Percentiles rank a stretch among this genome's conserved stretches.
Conservation (phyloP, 2,113 vertebrate species). For the Mobula hypostoma region DNA sequence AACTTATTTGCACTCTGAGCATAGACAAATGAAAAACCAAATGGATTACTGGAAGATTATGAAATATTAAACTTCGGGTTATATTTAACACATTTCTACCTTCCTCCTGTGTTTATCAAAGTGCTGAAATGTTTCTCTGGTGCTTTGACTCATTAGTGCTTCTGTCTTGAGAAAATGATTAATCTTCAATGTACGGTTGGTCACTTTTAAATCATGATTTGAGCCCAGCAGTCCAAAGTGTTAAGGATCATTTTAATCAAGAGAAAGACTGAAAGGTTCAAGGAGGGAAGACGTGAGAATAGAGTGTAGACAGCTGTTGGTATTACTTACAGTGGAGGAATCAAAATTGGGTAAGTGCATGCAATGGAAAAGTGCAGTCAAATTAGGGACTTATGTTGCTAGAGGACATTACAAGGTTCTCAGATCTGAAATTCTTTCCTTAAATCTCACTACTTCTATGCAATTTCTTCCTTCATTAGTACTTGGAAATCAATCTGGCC, state of each 20-base stretch:
- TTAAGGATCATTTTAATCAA: neutral
- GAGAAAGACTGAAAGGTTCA: neutral
- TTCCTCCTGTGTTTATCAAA: neutral
- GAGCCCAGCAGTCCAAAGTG: neutral
- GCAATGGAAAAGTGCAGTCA: too few relatives aligned
- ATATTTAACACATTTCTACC: neutral
- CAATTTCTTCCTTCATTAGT: too few relatives aligned
- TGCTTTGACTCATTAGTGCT: neutral
- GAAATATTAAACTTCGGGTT: neutral
- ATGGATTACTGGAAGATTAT: neutral
- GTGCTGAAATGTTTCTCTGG: neutral
- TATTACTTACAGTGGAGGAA: too few relatives aligned
- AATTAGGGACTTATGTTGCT: too few relatives aligned
- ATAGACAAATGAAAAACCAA: conserved; percentile 17
- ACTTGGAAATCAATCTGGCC: neutral
- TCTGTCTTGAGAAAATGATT: neutral
- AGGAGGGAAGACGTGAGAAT: neutral
- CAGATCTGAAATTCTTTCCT: too few relatives aligned
- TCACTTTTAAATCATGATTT: neutral
- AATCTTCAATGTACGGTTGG: neutral
- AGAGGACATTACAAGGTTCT: too few relatives aligned
- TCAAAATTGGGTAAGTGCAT: too few relatives aligned
- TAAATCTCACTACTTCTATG: too few relatives aligned
- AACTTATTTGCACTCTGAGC: neutral
- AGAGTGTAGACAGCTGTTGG: neutral